phyloP scores from a whole-genome alignment of 2,888 invertebrate species.

The Nemoura dubitans region DNA sequence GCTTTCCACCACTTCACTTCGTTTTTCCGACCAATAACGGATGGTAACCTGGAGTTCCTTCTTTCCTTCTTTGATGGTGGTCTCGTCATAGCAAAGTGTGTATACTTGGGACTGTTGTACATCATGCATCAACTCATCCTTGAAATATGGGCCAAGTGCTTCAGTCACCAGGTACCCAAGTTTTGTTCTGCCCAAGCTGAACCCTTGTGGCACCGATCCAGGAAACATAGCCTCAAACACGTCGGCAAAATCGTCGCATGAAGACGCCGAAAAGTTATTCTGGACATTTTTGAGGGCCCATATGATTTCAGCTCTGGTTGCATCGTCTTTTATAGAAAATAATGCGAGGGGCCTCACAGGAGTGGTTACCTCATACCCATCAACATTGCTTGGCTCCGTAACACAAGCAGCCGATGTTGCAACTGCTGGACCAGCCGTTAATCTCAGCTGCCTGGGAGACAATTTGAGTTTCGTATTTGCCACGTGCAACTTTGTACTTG shows the following conservation, averaged over 20 bases:
- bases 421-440: background rate
- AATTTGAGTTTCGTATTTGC: slow-evolving; percentile 8
- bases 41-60: slow-evolving; percentile 42
- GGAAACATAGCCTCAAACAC: slow-evolving; percentile 33
- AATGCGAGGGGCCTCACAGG: background rate
- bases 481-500: background rate
- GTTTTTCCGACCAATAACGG: slow-evolving; percentile 42
- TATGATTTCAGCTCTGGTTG: slow-evolving; percentile 28
- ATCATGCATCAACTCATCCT: slow-evolving; percentile 34
- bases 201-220: background rate
- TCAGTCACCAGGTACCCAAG: slow-evolving; percentile 39
- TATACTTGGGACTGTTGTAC: background rate
- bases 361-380: too few species aligned
- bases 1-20: slow-evolving; percentile 35
- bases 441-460: slow-evolving; percentile 1
- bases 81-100: slow-evolving; percentile 42
- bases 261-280: slow-evolving; percentile 21
- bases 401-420: background rate
- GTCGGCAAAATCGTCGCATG: slow-evolving; percentile 26
- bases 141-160: slow-evolving; percentile 40
- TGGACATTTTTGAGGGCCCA: slow-evolving; percentile 33
- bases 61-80: slow-evolving; percentile 33
- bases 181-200: slow-evolving; percentile 31
- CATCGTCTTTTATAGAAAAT: slow-evolving; percentile 27
- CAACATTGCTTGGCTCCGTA: background rate